These are phyloP conservation scores for Paedocypris sp. DNA, from an alignment of 2,113 vertebrate species.

Conservation along the genomic window DNA sequence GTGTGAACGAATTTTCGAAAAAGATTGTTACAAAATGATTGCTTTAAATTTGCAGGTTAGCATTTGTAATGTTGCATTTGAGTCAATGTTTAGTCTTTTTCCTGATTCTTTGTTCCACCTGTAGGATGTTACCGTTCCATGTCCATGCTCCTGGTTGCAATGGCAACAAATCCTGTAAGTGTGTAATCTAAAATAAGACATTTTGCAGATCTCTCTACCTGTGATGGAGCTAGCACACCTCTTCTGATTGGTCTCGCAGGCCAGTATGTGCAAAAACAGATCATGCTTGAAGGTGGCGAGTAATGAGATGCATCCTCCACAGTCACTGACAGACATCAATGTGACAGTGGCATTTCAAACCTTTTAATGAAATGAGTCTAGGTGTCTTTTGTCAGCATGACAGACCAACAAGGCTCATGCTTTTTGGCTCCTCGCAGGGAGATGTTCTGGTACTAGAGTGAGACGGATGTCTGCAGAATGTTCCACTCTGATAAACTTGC, in stretches of 20 bases:
- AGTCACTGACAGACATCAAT: background rate
- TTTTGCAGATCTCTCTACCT: background rate
- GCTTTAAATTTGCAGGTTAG: no score
- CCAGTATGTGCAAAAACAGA: conserved; percentile 5
- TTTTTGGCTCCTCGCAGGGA: background rate
- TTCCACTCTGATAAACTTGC: background rate
- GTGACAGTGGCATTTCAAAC: conserved; percentile 14
- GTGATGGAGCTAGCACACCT: background rate
- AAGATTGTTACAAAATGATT: no score
- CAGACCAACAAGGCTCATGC: background rate
- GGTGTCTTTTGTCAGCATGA: background rate
- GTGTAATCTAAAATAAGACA: conserved; percentile 1
- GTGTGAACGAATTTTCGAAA: no score
- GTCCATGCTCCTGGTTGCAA: no score
- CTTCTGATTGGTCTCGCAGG: conserved; percentile 1
- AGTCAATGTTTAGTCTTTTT: no score
- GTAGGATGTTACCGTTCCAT: no score
- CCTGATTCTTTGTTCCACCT: no score
- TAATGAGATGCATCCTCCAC: conserved; percentile 17
- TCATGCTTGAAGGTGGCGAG: conserved; percentile 20
- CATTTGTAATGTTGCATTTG: no score
- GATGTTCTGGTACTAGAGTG: background rate
- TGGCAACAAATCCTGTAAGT: no score
- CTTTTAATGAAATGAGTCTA: conserved; percentile 4
- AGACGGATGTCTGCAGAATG: background rate